These are phyloP conservation scores for Danio jaintianensis DNA, from an alignment of 2,797 vertebrate genomes.

Conservation along the genomic window DNA sequence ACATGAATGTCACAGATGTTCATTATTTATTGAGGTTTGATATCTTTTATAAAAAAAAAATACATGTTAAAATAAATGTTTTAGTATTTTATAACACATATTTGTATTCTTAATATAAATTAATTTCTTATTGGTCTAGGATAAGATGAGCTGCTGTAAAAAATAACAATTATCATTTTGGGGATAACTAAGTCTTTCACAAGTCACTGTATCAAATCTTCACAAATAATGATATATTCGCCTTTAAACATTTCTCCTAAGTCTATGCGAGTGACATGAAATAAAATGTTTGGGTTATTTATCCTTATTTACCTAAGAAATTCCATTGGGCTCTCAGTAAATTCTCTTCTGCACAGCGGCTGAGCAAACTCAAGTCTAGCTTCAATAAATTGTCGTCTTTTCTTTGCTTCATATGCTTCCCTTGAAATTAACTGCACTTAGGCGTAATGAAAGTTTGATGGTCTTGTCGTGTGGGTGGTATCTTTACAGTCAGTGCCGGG, in stretches of 20 bases:
- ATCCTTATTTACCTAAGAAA: slow-evolving; percentile 23
- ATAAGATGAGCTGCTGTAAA: no score
- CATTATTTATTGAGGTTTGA: no score
- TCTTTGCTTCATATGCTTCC: slow-evolving; percentile 53
- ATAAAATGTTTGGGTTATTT: neutral
- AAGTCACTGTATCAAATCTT: neutral
- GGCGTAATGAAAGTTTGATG: slow-evolving; percentile 59
- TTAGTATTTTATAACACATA: no score
- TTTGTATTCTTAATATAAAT: no score
- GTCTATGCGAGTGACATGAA: neutral
- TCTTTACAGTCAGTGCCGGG: slow-evolving; percentile 34
- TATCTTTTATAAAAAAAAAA: no score
- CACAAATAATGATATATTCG: neutral
- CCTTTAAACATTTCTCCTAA: neutral
- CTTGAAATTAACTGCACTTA: slow-evolving; percentile 59
- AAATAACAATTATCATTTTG: no score
- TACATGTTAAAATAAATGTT: no score
- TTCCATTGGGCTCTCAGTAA: neutral
- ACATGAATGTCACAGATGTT: no score
- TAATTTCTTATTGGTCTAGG: no score
- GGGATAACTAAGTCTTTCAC: no score
- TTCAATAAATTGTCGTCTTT: slow-evolving; percentile 39
- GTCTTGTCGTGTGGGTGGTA: slow-evolving; percentile 44
- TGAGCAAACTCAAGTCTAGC: slow-evolving; percentile 25
- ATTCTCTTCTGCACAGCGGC: neutral